phyloP scores from a whole-genome alignment of 2,888 invertebrate genomes.

The Sarcophaga caerulescens region DNA sequence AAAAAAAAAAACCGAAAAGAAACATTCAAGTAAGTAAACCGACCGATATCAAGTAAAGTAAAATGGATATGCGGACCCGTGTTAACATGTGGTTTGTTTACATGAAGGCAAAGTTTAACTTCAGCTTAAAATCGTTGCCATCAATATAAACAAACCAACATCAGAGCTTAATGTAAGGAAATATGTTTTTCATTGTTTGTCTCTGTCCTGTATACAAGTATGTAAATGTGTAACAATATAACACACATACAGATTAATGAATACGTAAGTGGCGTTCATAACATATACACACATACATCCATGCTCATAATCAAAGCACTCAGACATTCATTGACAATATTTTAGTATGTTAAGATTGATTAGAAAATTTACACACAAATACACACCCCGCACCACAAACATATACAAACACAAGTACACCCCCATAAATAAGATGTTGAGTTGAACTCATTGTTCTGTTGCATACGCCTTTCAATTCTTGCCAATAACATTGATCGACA shows the following conservation, averaged over 20 bases:
- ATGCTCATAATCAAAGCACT: not conserved
- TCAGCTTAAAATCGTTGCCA: conserved; percentile 21
- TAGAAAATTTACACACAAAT: conserved; percentile 20
- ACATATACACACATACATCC: not conserved
- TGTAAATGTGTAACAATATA: not conserved
- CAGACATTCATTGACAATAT: conserved; percentile 43
- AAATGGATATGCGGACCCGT: conserved; percentile 25
- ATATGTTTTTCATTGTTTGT: conserved; percentile 2
- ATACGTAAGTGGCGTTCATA: not conserved
- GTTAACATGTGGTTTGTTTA: conserved; percentile 66
- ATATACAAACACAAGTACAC: not conserved
- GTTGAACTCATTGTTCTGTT: not conserved
- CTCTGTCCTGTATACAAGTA: not conserved
- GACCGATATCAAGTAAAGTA: conserved; percentile 19
- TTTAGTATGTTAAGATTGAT: conserved; percentile 39
- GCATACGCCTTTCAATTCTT: conserved; percentile 31
- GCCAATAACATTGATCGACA: conserved; percentile 10
- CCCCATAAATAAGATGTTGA: not conserved
- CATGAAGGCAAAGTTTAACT: conserved; percentile 54
- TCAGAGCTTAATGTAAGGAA: not conserved
- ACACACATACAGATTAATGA: not conserved
- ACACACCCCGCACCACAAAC: not conserved
- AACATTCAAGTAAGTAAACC: not conserved
- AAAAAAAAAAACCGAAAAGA: not conserved
- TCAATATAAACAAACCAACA: not conserved